Evolutionary conservation across 2,113 vertebrate species (phyloP), one percentile per base, ranked within the genome.

Genomic region (Balaenoptera acutorostrata): DNA sequence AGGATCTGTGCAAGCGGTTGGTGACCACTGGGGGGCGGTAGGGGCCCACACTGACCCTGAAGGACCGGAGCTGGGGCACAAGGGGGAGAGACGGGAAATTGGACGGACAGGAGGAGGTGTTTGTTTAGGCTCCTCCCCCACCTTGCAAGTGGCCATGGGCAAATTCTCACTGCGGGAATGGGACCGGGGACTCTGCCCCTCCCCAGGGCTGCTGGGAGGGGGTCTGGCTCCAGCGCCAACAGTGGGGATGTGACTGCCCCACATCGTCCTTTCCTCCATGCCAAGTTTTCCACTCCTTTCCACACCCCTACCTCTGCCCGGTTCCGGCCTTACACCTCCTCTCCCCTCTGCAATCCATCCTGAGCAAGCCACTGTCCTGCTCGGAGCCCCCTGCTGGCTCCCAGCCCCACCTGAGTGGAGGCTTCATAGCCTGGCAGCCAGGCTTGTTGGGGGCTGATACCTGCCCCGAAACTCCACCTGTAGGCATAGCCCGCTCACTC

Each of bases 1-100:
- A 75, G 27, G 49, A 44, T 36, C 81, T 64, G 63, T 68, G 82
- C 71, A 71, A n/a, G 29, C 52, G 33, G 27, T 49, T 64, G 8
- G 23, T 74, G 72, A 72, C 93, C 91, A 87, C 71, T 68, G 31
- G 57, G 69, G 46, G 92, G 46, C 89, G 90, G 75, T 5, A 87
- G 68, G 81, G 52, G 12, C 39, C 12, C 74, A 88, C 25, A 83
- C 12, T 15, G 57, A 55, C 36, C 44, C 5, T 46, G 8, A 23
- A 59, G 33, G 9, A 18, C 46, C 13, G 20, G 29, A 6, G 13
- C 41, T 33, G 23, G 33, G 1, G 0, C 2, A 12, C 25, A 6
- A 36, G 27, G 52, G 17, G 4, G 18, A 52, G 20, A 31, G 29
- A 23, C 4, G 36, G 25, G 36, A 84, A 39, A 25, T 20, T 23